phyloP scores from a whole-genome alignment of 2,797 vertebrate species.

The Crocidura indochinensis region DNA sequence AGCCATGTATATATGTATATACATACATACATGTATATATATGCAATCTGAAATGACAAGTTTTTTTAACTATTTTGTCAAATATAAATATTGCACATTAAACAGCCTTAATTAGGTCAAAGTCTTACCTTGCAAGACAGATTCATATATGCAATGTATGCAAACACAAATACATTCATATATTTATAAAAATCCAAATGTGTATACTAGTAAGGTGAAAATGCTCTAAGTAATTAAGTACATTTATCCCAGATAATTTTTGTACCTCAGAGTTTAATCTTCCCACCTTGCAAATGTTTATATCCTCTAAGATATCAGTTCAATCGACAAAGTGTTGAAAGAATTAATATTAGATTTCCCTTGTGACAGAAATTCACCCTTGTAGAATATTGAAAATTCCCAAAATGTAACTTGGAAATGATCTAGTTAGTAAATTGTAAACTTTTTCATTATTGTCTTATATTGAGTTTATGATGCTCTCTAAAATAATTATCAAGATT shows the following conservation, averaged over 20 bases:
- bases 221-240: constrained; percentile 33
- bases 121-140: neutral
- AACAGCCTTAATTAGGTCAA: neutral
- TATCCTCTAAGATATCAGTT: neutral
- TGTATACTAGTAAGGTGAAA: neutral
- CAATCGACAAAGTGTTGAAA: neutral
- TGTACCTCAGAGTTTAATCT: neutral
- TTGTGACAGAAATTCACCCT: neutral
- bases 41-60: neutral
- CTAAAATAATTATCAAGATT: neutral
- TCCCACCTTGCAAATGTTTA: neutral
- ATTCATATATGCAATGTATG: neutral
- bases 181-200: neutral
- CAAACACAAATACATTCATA: neutral
- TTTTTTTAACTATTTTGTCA: neutral
- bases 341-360: neutral
- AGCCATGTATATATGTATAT: no score
- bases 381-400: neutral
- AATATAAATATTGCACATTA: neutral
- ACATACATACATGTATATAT: neutral
- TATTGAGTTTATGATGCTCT: neutral
- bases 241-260: constrained; percentile 3
- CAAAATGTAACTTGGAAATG: neutral
- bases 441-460: neutral
- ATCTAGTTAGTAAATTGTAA: neutral